phyloP scores from a whole-genome alignment of 2,113 vertebrate genomes.

The Odocoileus virginianus region DNA sequence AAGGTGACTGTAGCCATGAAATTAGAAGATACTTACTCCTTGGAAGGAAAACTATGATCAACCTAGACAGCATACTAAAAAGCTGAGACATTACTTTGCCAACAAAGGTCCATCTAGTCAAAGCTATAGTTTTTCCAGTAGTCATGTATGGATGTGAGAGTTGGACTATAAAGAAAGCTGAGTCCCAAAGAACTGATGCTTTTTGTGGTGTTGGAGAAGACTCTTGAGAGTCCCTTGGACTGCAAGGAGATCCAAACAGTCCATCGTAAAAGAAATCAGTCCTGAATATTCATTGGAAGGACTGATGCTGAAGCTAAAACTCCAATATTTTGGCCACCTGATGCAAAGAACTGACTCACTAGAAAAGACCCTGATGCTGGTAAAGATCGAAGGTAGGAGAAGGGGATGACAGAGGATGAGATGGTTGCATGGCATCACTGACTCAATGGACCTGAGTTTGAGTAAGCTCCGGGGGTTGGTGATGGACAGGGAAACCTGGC shows the following conservation, averaged over 20 bases:
- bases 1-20: neutral
- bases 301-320: neutral
- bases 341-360: neutral
- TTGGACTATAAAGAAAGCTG: neutral
- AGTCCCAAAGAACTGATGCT: fast-evolving
- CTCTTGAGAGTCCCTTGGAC: neutral
- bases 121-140: neutral
- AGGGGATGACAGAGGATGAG: neutral
- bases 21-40: neutral
- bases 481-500: neutral
- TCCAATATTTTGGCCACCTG: neutral
- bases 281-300: neutral
- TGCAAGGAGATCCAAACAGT: neutral
- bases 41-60: neutral
- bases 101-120: neutral
- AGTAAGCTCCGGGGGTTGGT: neutral
- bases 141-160: neutral
- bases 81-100: neutral
- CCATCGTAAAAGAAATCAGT: neutral
- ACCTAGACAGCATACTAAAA: neutral
- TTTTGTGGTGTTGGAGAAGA: neutral
- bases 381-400: neutral
- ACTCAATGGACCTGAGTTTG: neutral
- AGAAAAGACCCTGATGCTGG: neutral
- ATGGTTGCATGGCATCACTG: neutral